Evolutionary conservation across 2,888 invertebrate species (phyloP), one percentile per base, ranked within the genome.

Genomic region (Fragum fragum): DNA sequence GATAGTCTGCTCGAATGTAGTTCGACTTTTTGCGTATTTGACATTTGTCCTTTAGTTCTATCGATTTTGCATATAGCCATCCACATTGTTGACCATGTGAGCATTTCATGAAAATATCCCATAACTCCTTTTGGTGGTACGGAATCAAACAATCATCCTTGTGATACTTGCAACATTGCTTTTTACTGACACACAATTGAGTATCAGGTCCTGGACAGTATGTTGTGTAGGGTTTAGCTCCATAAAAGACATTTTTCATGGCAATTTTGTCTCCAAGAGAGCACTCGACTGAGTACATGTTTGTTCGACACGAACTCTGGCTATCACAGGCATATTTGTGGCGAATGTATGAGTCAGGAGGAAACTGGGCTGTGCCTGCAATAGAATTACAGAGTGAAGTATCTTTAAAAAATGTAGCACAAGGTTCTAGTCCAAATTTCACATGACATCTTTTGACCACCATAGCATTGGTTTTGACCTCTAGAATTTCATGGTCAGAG

Each of bases 41-140:
- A 73, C 86, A 86, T 2, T 61, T 7, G 11, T 71, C 71, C 21
- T 32, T 57, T n/a, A 83, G 47, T 42, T 72, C 70, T 18, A 79
- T 81, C 0, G 87, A 86, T 32, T 79, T 77, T 0, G 88, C 89
- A 70, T 76, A 79, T 28, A 88, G 73, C 84, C 85, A 83, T 3
- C 87, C 86, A 81, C 89, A 89, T 32, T 81, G 85, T 47, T 81
- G 79, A 42, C 69, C 68, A 2, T 81, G 87, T 6, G 89, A 89
- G 39, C 89, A 89, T 16, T 76, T 68, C 29, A 70, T 72, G 74
- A 85, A 89, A 16, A 89, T 77, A n/a, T 83, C 29, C 32, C 73
- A 86, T n/a, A 87, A 71, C 28, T 83, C 79, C 5, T 72, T 32
- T 29, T 75, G 75, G 16, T 79, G 55, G 53, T 81, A 86, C 1